Evolutionary conservation across 2,797 vertebrate species (phyloP).

Genomic region (Enteromius fasciolatus): DNA sequence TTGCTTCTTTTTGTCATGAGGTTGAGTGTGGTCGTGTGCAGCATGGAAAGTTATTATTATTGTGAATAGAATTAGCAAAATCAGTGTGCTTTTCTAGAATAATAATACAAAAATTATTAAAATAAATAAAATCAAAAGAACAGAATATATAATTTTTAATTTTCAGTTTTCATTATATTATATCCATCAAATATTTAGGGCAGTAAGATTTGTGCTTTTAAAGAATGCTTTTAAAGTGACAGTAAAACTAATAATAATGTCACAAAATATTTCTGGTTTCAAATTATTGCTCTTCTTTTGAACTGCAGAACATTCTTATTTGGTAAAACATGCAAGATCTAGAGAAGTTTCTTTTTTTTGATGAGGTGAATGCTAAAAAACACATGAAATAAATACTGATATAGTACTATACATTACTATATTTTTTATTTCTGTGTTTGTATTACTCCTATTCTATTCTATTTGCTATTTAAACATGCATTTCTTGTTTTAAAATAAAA

Average conservation of each 20-base stretch:
- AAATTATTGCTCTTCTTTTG: too few relatives aligned
- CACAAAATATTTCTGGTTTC: too few relatives aligned
- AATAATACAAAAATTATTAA: too few relatives aligned
- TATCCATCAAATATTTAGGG: too few relatives aligned
- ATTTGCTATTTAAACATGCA: not conserved
- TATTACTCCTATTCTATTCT: not conserved
- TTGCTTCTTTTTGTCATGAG: slow-evolving; percentile 7
- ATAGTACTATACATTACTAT: not conserved
- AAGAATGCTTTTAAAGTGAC: too few relatives aligned
- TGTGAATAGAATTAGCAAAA: not conserved
- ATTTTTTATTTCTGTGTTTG: too few relatives aligned
- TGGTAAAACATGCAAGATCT: not conserved
- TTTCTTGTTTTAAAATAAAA: too few relatives aligned
- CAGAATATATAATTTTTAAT: too few relatives aligned
- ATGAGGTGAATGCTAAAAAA: not conserved
- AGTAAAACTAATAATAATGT: too few relatives aligned
- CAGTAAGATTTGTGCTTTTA: too few relatives aligned
- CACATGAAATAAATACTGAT: not conserved
- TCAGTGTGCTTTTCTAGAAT: not conserved
- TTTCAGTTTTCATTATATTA: too few relatives aligned
- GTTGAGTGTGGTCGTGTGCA: not conserved
- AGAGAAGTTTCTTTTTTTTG: not conserved
- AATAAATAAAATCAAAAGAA: too few relatives aligned
- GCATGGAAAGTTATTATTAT: not conserved
- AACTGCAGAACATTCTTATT: not conserved